A percentile compares a stretch with the other conserved stretches of the same genome.
Evolutionary conservation across 2,113 vertebrate genomes (phyloP).

Genomic region (Poeciliopsis turrubarensis): DNA sequence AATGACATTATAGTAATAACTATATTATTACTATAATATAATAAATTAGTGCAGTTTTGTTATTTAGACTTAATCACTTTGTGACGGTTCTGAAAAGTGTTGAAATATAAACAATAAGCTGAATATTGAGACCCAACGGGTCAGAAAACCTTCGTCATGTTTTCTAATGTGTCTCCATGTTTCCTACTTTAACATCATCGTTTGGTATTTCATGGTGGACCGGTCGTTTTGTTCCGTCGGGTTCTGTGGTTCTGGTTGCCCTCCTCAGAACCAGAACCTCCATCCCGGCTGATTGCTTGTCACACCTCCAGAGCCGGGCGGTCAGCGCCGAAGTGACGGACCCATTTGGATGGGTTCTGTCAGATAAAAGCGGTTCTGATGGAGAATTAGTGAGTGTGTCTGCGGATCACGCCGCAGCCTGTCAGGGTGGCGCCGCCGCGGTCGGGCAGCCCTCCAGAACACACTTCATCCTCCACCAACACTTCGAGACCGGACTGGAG

Average conservation of each 20-base stretch:
- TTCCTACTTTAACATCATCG: background rate
- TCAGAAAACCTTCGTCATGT: too few species aligned
- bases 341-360: background rate
- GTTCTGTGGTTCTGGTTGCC: too few species aligned
- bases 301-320: background rate
- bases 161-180: too few species aligned
- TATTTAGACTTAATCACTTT: too few species aligned
- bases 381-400: slow-evolving; percentile 30
- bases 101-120: too few species aligned
- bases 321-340: background rate
- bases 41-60: too few species aligned
- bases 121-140: too few species aligned
- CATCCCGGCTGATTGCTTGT: background rate
- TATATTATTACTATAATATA: too few species aligned
- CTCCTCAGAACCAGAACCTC: background rate
- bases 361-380: slow-evolving; percentile 5
- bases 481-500: slow-evolving; percentile 29
- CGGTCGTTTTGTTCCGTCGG: too few species aligned
- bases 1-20: too few species aligned
- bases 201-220: too few species aligned
- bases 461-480: slow-evolving; percentile 58
- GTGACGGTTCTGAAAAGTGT: too few species aligned
- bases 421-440: slow-evolving; percentile 63
- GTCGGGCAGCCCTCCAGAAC: slow-evolving; percentile 56
- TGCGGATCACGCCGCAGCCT: slow-evolving; percentile 45